Evolutionary conservation across 1,140 invertebrate species (phyloP).

Genomic region (Cotesia vestalis): DNA sequence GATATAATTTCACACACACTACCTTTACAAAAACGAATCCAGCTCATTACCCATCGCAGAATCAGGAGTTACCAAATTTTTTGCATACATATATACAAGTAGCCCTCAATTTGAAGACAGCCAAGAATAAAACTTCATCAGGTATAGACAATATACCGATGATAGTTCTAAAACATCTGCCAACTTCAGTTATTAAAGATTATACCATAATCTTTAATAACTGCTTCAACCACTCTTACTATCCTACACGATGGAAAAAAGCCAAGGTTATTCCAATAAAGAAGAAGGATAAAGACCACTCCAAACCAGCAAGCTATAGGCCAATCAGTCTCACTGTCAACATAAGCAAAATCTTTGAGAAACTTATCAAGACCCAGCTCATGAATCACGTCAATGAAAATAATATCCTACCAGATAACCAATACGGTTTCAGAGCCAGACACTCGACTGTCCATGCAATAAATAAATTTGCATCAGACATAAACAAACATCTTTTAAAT

Average conservation of each 20-base stretch:
- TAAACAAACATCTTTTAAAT: background rate
- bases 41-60: background rate
- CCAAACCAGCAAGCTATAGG: slow-evolving; percentile 36
- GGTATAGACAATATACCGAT: slow-evolving; percentile 3
- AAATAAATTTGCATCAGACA: slow-evolving; percentile 3
- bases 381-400: background rate
- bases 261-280: slow-evolving; percentile 42
- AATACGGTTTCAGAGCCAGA: slow-evolving; percentile 9
- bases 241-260: slow-evolving; percentile 40
- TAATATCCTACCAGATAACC: slow-evolving; percentile 14
- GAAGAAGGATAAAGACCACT: slow-evolving; percentile 41
- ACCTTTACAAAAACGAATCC: background rate
- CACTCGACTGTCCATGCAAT: slow-evolving; percentile 15
- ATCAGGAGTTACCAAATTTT: background rate
- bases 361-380: background rate
- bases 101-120: background rate
- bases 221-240: slow-evolving; percentile 36
- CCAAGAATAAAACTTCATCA: slow-evolving; percentile 26
- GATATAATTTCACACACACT: background rate
- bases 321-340: slow-evolving; percentile 43
- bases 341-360: slow-evolving; percentile 38
- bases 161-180: background rate
- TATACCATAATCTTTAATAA: slow-evolving; percentile 36
- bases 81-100: background rate
- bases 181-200: background rate